Evolutionary conservation across 2,797 vertebrate genomes (phyloP), one percentile per base, ranked within the genome.

Genomic region (Microctenopoma stevenorrisi): DNA sequence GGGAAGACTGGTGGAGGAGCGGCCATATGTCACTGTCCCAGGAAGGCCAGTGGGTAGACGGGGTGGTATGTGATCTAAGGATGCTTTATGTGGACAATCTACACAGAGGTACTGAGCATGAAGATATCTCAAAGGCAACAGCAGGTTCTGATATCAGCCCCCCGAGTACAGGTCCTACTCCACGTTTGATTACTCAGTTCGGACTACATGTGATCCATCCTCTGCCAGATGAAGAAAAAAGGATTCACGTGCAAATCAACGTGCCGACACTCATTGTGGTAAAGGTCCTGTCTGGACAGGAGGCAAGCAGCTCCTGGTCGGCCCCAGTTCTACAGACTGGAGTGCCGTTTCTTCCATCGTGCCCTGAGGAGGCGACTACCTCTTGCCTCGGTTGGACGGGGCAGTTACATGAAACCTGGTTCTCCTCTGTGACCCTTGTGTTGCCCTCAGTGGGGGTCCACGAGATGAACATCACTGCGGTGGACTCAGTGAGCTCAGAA

Each of bases 1-100:
- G 92, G 92, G 90, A 91, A 0, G 90, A 92, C 63, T 95, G 95
- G 95, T 76, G 88, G 56, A 91, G 94, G 52, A 91, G 90, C 30
- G 87, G 90, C 11, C 52, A 91, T 16, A 75, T 87, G 16, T 82
- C 62, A 0, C 44, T 86, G 3, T 78, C 84, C 2, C 38, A 54
- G 2, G 74, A 64, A 44, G 85, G 81, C 22, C 84, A 63, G 46
- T 95, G 95, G 95, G 81, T 94, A 33, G 95, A 96, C 7, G 84
- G 81, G n/a, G 82, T 92, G 35, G 77, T 94, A 52, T 96, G 95
- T 66, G 87, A 96, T 64, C 81, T 95, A 47, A 91, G 81, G 40
- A 68, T 95, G 68, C 78, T 92, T 37, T 95, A 94, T 15, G 61
- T 81, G 2, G 93, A 93, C 75, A 69, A 77, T 3, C 70, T 85